phyloP scores from a whole-genome alignment of 2,888 invertebrate species.

The Chouioia cunea region DNA sequence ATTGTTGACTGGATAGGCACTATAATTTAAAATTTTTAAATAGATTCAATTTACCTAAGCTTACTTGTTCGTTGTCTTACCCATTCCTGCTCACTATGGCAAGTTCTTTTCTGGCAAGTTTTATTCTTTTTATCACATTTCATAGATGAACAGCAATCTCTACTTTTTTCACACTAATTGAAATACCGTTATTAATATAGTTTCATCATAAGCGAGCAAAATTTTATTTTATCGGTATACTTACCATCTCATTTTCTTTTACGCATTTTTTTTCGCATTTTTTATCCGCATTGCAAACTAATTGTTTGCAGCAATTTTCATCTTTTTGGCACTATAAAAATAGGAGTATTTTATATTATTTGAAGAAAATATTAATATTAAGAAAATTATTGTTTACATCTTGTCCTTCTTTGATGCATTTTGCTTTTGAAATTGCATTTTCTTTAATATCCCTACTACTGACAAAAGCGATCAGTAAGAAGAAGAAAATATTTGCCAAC shows the following conservation, averaged over 20 bases:
- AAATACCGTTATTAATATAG: background rate
- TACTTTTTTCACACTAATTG: conserved; percentile 17
- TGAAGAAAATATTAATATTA: background rate
- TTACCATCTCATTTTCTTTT: conserved; percentile 9
- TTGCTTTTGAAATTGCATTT: background rate
- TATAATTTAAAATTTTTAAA: background rate
- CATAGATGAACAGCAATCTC: conserved; percentile 6
- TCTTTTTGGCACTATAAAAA: conserved; percentile 14
- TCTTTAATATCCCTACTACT: background rate
- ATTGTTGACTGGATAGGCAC: conserved; percentile 9
- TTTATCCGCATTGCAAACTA: conserved; percentile 9
- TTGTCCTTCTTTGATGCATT: background rate
- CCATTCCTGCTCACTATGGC: conserved; percentile 18
- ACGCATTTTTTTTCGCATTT: conserved; percentile 13
- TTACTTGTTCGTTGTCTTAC: background rate
- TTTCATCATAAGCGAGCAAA: background rate
- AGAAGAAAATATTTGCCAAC: background rate
- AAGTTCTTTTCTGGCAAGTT: background rate
- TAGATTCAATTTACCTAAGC: background rate
- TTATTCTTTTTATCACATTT: conserved; percentile 8
- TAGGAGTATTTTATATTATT: too few relatives aligned
- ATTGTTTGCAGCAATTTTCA: conserved; percentile 21
- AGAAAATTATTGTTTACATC: conserved; percentile 4
- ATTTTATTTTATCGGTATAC: background rate
- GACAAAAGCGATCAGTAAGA: background rate